Conservation (phyloP, 1,140 invertebrate species). For the Octopus bimaculoides region DNA sequence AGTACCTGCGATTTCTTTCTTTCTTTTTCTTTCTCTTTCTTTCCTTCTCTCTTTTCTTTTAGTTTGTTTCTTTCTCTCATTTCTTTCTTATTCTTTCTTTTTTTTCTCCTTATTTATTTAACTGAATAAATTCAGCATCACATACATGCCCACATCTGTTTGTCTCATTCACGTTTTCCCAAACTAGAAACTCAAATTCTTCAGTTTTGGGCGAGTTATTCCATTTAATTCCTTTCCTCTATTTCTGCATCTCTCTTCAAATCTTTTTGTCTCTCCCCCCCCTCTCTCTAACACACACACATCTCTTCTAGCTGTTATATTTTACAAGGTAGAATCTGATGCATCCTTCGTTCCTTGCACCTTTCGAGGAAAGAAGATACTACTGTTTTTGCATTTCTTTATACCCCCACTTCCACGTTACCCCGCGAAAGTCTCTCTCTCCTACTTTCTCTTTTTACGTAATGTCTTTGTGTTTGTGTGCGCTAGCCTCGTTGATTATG, state of each 20-base stretch:
- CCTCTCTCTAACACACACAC: constrained; percentile 17
- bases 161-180: neutral
- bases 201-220: neutral
- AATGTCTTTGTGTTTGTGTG: too few species aligned
- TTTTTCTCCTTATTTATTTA: too few species aligned
- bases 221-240: neutral
- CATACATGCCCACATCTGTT: neutral
- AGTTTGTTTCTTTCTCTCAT: neutral
- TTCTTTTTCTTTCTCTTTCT: constrained; percentile 8
- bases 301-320: too few species aligned
- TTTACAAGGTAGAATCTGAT: too few species aligned
- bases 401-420: too few species aligned
- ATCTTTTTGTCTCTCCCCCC: constrained; percentile 10
- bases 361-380: too few species aligned
- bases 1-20: neutral
- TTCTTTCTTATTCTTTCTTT: neutral
- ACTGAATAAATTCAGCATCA: too few species aligned
- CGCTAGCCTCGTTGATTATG: too few species aligned
- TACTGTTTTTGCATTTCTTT: too few species aligned
- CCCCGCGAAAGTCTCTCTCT: too few species aligned
- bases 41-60: neutral
- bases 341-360: too few species aligned
- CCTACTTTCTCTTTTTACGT: too few species aligned
- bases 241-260: constrained; percentile 4
- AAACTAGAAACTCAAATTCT: neutral